These are phyloP conservation scores for Acyrthosiphon pisum DNA, from an alignment of 1,140 invertebrate genomes.

Conservation along the genomic window DNA sequence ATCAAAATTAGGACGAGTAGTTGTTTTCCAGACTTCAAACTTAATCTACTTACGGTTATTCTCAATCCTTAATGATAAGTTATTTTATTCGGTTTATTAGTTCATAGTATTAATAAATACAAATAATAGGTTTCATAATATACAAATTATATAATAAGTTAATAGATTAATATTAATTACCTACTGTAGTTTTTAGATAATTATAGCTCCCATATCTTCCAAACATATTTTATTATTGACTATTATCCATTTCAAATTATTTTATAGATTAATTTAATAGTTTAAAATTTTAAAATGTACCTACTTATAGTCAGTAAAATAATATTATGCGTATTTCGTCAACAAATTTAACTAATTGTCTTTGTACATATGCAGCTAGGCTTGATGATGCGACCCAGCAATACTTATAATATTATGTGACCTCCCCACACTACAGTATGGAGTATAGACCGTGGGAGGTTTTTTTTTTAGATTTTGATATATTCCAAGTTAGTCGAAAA, in stretches of 20 bases:
- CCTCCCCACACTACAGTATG: not conserved
- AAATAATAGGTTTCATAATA: not conserved
- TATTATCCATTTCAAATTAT: not conserved
- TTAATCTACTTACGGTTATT: not conserved
- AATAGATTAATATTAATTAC: not conserved
- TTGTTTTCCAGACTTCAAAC: not conserved
- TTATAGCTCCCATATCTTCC: not conserved
- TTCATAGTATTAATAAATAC: not conserved
- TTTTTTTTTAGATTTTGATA: not conserved
- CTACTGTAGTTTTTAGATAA: no score
- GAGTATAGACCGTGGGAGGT: not conserved
- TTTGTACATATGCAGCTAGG: not conserved
- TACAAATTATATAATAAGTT: not conserved
- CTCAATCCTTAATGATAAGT: not conserved
- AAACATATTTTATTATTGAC: not conserved
- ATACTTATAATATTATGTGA: not conserved
- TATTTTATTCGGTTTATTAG: not conserved
- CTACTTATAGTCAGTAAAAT: no score
- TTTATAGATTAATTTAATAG: not conserved
- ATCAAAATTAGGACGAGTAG: not conserved
- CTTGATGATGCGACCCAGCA: not conserved
- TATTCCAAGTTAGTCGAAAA: not conserved
- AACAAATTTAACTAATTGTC: not conserved
- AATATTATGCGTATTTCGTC: not conserved
- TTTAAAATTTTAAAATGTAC: not conserved